phyloP scores from a whole-genome alignment of 2,888 invertebrate genomes.

The Drosophila meridiana region DNA sequence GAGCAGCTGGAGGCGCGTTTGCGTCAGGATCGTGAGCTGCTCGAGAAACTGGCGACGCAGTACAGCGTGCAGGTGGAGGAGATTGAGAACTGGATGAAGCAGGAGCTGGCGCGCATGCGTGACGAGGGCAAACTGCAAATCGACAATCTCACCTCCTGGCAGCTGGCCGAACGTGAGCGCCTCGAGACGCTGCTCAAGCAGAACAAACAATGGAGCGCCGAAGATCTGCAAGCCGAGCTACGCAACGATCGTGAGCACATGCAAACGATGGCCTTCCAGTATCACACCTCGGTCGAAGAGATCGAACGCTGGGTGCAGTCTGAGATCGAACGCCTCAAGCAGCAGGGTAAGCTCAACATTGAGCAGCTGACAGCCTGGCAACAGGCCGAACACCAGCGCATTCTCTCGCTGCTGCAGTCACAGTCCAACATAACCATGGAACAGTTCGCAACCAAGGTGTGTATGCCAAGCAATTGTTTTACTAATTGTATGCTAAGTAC shows the following conservation, averaged over 20 bases:
- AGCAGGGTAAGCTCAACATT: conserved; percentile 80
- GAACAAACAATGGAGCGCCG: conserved; percentile 80
- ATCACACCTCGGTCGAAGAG: conserved; percentile 83
- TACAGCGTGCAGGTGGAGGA: conserved; percentile 83
- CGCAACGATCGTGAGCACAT: conserved; percentile 82
- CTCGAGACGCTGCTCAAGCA: conserved; percentile 74
- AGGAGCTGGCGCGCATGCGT: conserved; percentile 81
- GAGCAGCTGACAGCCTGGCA: conserved; percentile 83
- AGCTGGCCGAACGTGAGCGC: conserved; percentile 80
- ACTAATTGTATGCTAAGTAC: not conserved
- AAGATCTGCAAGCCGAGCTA: conserved; percentile 78
- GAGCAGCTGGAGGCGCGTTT: conserved; percentile 82
- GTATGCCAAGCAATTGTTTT: not conserved
- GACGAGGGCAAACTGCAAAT: conserved; percentile 83
- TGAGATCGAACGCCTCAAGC: conserved; percentile 78
- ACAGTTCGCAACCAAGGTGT: conserved; percentile 78
- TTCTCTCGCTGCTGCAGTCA: conserved; percentile 74
- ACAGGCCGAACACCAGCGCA: conserved; percentile 78
- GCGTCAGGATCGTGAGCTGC: conserved; percentile 80
- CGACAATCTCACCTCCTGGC: conserved; percentile 82
- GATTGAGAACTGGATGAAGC: conserved; percentile 82
- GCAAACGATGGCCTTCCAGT: conserved; percentile 83
- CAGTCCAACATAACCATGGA: conserved; percentile 81
- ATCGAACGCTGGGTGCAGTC: conserved; percentile 83
- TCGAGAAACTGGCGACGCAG: conserved; percentile 79